These are phyloP conservation scores for Allophyes oxyacanthae DNA, from an alignment of 2,888 invertebrate genomes.

Conservation along the genomic window DNA sequence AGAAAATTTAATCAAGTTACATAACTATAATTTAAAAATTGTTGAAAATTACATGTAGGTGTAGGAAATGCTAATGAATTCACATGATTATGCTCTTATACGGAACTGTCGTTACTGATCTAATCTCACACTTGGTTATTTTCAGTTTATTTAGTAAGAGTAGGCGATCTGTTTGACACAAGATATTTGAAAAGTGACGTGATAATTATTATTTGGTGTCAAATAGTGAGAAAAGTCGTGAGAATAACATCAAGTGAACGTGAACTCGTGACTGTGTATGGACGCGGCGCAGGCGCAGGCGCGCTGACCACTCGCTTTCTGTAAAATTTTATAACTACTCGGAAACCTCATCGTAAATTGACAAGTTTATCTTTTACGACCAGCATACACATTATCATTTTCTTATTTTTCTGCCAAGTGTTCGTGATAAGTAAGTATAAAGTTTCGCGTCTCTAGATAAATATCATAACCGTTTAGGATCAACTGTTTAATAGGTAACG, in stretches of 20 bases:
- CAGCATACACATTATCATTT: constrained; percentile 47
- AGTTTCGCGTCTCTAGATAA: constrained; percentile 48
- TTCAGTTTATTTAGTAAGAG: constrained; percentile 49
- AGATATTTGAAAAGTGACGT: constrained; percentile 64
- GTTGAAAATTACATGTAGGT: no score
- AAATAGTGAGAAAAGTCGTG: constrained; percentile 70
- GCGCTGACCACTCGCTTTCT: constrained; percentile 25
- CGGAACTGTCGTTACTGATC: constrained; percentile 37
- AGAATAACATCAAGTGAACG: constrained; percentile 64
- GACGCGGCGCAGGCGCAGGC: constrained; percentile 6
- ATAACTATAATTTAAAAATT: no score
- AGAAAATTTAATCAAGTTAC: no score
- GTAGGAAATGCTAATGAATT: background rate
- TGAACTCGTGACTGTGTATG: constrained; percentile 61
- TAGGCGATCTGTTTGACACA: constrained; percentile 58
- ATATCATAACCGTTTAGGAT: constrained; percentile 47
- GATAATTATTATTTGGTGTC: constrained; percentile 69
- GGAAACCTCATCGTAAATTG: constrained; percentile 56
- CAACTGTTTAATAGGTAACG: constrained; percentile 33
- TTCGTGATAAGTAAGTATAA: constrained; percentile 49
- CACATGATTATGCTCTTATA: constrained; percentile 32
- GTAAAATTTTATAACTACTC: constrained; percentile 42
- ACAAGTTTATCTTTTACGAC: constrained; percentile 53
- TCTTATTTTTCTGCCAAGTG: constrained; percentile 48
- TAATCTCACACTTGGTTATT: constrained; percentile 48